A percentile compares a stretch with the other conserved stretches of the same genome.
Conservation (phyloP, 2,797 vertebrate species). For the Phyllotis vaccarum region DNA sequence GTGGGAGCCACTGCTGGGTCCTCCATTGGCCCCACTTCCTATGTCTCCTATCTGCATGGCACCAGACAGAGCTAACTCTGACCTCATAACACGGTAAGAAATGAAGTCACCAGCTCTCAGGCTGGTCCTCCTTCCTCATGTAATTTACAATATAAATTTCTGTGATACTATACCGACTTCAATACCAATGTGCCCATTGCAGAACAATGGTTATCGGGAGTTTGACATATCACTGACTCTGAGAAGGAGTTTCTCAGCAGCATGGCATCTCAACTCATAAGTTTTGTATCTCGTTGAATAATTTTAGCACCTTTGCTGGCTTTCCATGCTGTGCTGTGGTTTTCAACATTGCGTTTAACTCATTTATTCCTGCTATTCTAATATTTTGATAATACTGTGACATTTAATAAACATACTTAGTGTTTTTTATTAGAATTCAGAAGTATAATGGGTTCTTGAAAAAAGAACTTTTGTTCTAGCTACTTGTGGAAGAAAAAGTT, state of each 20-base stretch:
- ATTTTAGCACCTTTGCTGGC: background rate
- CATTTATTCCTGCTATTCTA: background rate
- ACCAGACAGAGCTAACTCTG: background rate
- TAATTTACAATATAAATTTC: background rate
- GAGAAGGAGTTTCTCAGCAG: rapidly evolving
- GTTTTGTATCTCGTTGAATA: rapidly evolving
- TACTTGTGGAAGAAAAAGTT: background rate
- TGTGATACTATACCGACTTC: no score
- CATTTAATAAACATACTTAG: background rate
- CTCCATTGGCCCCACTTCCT: background rate
- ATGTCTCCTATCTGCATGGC: background rate
- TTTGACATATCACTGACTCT: background rate
- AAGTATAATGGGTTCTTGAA: background rate
- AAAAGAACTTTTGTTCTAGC: background rate
- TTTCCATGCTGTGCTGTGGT: background rate
- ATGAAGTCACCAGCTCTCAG: background rate
- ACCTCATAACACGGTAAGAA: background rate
- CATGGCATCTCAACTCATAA: no score
- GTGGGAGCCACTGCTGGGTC: background rate
- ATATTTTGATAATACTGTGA: background rate
- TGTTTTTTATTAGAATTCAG: background rate
- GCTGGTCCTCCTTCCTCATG: background rate
- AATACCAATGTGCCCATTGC: background rate
- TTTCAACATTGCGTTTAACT: background rate
- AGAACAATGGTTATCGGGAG: rapidly evolving